phyloP scores from a whole-genome alignment of 1,140 invertebrate genomes.

The Euwallacea fornicatus region DNA sequence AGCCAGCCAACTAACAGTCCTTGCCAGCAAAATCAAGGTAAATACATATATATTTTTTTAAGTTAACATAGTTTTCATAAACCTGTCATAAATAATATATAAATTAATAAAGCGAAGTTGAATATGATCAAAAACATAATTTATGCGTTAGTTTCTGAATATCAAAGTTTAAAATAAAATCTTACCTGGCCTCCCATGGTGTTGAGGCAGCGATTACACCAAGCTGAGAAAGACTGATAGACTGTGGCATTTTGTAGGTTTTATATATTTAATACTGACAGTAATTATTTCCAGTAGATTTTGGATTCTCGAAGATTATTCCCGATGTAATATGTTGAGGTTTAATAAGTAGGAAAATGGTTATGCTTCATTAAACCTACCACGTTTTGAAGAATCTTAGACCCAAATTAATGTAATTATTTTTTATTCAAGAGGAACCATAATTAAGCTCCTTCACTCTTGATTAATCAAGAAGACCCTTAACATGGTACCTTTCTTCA shows the following conservation, averaged over 20 bases:
- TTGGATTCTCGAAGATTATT: too few species aligned
- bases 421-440: too few species aligned
- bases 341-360: too few species aligned
- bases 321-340: too few species aligned
- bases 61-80: neutral
- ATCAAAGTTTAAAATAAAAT: neutral
- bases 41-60: neutral
- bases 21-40: conserved; percentile 4
- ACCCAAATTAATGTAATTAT: too few species aligned
- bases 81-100: conserved; percentile 4
- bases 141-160: neutral
- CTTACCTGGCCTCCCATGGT: conserved; percentile 29
- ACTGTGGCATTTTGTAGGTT: neutral
- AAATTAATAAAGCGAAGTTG: neutral
- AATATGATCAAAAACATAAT: neutral
- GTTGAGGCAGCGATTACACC: conserved; percentile 1
- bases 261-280: too few species aligned
- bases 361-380: too few species aligned
- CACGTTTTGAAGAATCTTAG: too few species aligned
- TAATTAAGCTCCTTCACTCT: too few species aligned
- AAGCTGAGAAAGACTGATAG: conserved; percentile 23
- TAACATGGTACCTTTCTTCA: too few species aligned
- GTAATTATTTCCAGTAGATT: too few species aligned
- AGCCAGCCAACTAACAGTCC: neutral
- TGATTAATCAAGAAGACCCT: too few species aligned